Evolutionary conservation across 2,888 invertebrate genomes (phyloP).

Genomic region (Meliscaeva auricollis): DNA sequence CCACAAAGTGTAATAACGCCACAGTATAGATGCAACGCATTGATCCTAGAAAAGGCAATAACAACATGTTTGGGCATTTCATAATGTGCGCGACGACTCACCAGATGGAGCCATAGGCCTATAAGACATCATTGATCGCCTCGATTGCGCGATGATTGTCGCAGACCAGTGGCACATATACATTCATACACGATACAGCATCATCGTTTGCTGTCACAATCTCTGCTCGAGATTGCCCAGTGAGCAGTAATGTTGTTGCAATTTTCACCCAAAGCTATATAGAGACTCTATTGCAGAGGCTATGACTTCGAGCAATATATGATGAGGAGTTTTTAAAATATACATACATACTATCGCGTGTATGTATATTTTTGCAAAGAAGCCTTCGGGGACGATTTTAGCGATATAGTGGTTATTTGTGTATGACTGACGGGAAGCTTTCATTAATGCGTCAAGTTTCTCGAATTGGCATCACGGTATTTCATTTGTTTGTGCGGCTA

Average conservation of each 20-base stretch:
- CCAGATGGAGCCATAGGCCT: constrained; percentile 49
- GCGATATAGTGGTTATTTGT: background rate
- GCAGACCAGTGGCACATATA: constrained; percentile 33
- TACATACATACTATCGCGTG: too few relatives aligned
- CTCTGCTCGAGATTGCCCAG: constrained; percentile 48
- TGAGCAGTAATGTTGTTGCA: constrained; percentile 16
- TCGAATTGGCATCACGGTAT: constrained; percentile 70
- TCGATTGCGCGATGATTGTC: constrained; percentile 48
- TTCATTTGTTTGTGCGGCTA: constrained; percentile 63
- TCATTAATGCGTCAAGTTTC: constrained; percentile 74
- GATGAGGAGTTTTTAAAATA: constrained; percentile 54
- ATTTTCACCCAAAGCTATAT: background rate
- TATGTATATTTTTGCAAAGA: too few relatives aligned
- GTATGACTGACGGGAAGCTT: constrained; percentile 43
- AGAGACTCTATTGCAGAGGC: background rate
- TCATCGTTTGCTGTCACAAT: constrained; percentile 50
- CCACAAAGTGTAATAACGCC: constrained; percentile 70
- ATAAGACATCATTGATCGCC: constrained; percentile 28
- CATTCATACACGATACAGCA: constrained; percentile 19
- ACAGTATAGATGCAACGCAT: constrained; percentile 43
- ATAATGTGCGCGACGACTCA: constrained; percentile 55
- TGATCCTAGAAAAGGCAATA: constrained; percentile 69
- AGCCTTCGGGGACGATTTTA: constrained; percentile 15
- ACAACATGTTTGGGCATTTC: constrained; percentile 73
- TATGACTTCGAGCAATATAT: constrained; percentile 8